Percentiles rank a stretch among this genome's conserved stretches.
These are phyloP conservation scores for Phodopus roborovskii DNA, from an alignment of 2,113 vertebrate species.

Conservation along the genomic window DNA sequence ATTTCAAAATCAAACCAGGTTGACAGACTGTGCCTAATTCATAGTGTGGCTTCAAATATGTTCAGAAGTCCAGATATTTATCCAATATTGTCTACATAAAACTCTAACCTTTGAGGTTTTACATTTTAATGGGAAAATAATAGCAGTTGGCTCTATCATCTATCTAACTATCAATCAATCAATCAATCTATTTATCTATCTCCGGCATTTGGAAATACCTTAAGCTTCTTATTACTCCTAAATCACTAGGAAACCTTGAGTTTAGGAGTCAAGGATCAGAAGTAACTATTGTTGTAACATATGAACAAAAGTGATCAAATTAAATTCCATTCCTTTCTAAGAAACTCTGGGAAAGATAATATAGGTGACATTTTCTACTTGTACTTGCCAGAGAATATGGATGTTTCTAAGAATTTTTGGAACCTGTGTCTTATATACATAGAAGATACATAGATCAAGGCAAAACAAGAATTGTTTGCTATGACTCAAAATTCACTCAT, in stretches of 20 bases:
- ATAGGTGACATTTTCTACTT: neutral
- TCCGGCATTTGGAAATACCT: conserved; percentile 1
- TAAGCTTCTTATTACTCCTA: neutral
- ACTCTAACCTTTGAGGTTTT: neutral
- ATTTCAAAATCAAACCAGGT: neutral
- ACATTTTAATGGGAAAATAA: conserved; percentile 63
- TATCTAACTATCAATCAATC: too few relatives aligned
- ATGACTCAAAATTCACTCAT: conserved; percentile 17
- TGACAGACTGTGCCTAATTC: neutral
- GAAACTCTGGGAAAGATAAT: conserved; percentile 19
- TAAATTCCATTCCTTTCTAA: conserved; percentile 41
- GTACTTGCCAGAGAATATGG: neutral
- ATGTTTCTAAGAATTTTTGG: neutral
- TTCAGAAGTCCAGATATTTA: conserved; percentile 56
- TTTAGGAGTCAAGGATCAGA: conserved; percentile 23
- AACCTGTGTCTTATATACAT: neutral
- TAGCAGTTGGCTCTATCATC: neutral
- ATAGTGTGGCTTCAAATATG: neutral
- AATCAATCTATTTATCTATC: conserved; percentile 10
- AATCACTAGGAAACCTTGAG: conserved; percentile 32
- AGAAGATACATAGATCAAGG: neutral
- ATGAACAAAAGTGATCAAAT: conserved; percentile 47
- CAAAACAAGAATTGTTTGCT: neutral
- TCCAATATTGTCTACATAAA: conserved; percentile 50
- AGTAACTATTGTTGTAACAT: neutral